Evolutionary conservation across 2,888 invertebrate genomes (phyloP), one percentile per base, ranked within the genome.

Genomic region (Drosophila nigricruria): DNA sequence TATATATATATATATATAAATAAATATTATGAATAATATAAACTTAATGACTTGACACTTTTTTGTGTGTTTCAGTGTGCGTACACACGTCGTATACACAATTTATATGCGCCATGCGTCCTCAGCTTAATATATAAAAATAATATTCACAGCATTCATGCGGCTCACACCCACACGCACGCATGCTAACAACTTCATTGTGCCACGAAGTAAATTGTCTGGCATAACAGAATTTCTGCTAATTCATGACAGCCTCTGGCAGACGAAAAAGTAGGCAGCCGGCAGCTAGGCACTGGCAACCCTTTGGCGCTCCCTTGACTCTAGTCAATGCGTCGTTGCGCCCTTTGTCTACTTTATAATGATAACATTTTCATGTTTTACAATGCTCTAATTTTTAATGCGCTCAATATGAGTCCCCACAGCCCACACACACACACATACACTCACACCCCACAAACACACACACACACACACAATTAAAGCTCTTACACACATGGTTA

Each of bases 361-460:
- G 90, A 86, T 86, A 89, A 88, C 90, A 86, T 86, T 86, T 89
- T 88, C 87, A 60, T 89, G 90, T 86, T 75, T 81, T 77, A 86
- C 88, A 88, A 75, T 82, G 78, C 71, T 86, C 71, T 89, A 89
- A 89, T 88, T 77, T 77, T 81, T 81, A 81, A 81, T 83, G 84
- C 72, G 70, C 78, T 72, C 67, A 67, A 86, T 78, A 71, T 71
- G 75, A 70, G 66, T 75, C 75, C 81, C 60, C 64, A 40, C 82
- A 68, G 56, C 61, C 18, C 38, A 34, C 20, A n/a, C 36, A 16
- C 25, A 54, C 64, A 62, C 42, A 30, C 45, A 36, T 27, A n/a
- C 20, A 27, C 14, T 42, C 27, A 27, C n/a, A n/a, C n/a, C n/a
- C n/a, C n/a, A n/a, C n/a, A n/a, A n/a, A n/a, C 18, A 38, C 14